phyloP scores from a whole-genome alignment of 1,140 invertebrate species.

The Leucophenga varia region DNA sequence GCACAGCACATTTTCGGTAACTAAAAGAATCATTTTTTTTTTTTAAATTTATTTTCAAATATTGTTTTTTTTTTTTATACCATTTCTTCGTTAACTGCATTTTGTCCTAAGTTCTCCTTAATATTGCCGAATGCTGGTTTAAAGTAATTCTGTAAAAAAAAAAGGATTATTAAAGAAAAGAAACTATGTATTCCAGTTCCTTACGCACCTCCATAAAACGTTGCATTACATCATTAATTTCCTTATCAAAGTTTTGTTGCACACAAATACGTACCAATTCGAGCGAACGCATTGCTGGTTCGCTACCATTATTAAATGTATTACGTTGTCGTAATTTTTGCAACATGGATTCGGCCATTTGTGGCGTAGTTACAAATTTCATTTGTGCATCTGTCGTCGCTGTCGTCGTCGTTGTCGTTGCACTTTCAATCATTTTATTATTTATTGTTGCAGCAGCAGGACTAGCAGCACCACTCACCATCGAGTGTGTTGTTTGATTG shows the following conservation, averaged over 20 bases:
- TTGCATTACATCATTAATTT: conserved; percentile 64
- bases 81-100: conserved; percentile 44
- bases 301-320: conserved; percentile 38
- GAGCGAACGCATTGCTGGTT: conserved; percentile 62
- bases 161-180: not conserved
- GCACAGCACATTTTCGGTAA: conserved; percentile 53
- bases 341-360: conserved; percentile 48
- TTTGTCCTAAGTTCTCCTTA: conserved; percentile 50
- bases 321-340: conserved; percentile 41
- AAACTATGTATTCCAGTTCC: not conserved
- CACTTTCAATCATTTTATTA: conserved; percentile 14
- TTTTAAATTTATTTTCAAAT: not conserved
- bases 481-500: conserved; percentile 50
- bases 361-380: conserved; percentile 48
- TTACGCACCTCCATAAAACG: conserved; percentile 62
- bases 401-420: conserved; percentile 9
- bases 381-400: conserved; percentile 17
- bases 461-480: conserved; percentile 46
- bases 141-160: conserved; percentile 37
- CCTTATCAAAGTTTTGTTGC: conserved; percentile 65
- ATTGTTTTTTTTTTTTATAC: conserved; percentile 6
- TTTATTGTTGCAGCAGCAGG: conserved; percentile 13
- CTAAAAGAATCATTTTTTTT: conserved; percentile 6
- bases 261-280: conserved; percentile 66
- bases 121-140: conserved; percentile 53